Conservation (phyloP, 2,113 vertebrate genomes). For the Illadopsis cleaveri region DNA sequence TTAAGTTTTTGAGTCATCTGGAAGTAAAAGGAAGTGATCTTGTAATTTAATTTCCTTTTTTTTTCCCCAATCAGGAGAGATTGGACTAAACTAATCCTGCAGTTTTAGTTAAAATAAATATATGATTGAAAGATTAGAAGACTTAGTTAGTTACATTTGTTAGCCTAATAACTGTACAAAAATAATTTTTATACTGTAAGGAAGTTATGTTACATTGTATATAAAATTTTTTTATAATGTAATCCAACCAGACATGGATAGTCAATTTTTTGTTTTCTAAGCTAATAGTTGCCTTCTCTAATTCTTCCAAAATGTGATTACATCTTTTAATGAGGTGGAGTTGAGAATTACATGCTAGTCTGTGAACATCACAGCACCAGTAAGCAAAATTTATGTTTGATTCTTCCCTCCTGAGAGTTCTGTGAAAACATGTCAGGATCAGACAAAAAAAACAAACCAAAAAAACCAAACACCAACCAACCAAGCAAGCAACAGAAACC, state of each 20-base stretch:
- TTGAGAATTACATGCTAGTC: background rate
- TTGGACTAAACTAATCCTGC: background rate
- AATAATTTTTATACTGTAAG: background rate
- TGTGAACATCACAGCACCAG: background rate
- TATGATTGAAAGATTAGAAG: background rate
- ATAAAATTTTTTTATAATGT: background rate
- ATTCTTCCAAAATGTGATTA: background rate
- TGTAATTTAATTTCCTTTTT: background rate
- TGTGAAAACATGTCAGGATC: background rate
- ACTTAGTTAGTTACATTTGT: background rate
- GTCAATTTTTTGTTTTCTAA: background rate
- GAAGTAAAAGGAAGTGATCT: background rate
- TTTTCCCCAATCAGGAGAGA: background rate
- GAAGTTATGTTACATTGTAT: background rate
- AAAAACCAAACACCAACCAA: background rate
- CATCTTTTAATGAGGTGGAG: background rate
- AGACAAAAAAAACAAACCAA: background rate
- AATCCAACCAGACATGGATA: background rate
- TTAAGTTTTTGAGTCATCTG: background rate
- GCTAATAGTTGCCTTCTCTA: background rate
- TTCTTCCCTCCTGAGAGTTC: background rate
- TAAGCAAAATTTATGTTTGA: background rate
- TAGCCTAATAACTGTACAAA: background rate
- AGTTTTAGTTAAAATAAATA: background rate
- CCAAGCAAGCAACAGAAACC: background rate